These are phyloP conservation scores for Microcebus griseorufus DNA, from an alignment of 2,113 vertebrate genomes.

Conservation along the genomic window DNA sequence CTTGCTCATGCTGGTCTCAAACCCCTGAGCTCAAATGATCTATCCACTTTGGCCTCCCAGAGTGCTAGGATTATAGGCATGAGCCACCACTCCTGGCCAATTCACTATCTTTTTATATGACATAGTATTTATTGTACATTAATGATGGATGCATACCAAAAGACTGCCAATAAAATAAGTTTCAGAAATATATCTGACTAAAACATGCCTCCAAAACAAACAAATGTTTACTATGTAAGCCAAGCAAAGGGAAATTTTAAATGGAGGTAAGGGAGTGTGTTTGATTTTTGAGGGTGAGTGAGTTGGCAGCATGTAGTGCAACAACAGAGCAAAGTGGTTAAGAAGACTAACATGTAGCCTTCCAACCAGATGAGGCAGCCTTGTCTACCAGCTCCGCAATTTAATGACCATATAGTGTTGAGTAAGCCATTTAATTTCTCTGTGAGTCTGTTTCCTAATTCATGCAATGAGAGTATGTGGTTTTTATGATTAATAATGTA, in stretches of 20 bases:
- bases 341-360: rapidly evolving
- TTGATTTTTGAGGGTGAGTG: neutral
- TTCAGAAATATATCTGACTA: neutral
- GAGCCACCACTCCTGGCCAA: no score
- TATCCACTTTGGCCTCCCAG: no score
- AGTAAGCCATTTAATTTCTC: neutral
- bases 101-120: neutral
- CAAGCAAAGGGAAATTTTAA: neutral
- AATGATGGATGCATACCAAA: neutral
- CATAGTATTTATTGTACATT: neutral
- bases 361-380: rapidly evolving
- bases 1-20: no score
- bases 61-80: no score
- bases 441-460: neutral
- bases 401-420: rapidly evolving
- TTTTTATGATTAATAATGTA: neutral
- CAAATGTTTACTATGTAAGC: neutral
- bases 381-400: no score
- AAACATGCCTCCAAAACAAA: neutral
- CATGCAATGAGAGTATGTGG: neutral
- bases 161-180: neutral
- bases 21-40: no score
- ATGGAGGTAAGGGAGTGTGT: neutral
- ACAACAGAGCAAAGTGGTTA: neutral
- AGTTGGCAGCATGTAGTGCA: rapidly evolving